Conservation (phyloP, 2,888 invertebrate genomes). For the Acleris emargana region DNA sequence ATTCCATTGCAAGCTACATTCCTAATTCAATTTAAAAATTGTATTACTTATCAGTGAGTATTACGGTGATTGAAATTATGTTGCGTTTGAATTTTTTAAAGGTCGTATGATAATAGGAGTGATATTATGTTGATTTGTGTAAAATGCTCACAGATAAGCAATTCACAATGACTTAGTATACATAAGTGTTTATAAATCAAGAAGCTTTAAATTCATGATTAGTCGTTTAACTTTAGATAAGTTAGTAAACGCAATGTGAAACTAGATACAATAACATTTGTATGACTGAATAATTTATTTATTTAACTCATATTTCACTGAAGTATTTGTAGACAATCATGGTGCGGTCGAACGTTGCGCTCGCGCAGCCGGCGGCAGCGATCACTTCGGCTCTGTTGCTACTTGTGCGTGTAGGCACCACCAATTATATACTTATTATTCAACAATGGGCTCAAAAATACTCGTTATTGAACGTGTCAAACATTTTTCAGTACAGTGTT, state of each 20-base stretch:
- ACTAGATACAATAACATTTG: constrained; percentile 27
- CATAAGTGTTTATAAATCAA: constrained; percentile 67
- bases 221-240: constrained; percentile 52
- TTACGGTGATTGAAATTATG: neutral
- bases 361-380: neutral
- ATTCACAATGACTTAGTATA: constrained; percentile 35
- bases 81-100: neutral
- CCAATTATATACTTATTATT: too few relatives aligned
- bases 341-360: constrained; percentile 13
- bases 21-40: constrained; percentile 19
- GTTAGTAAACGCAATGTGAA: constrained; percentile 37
- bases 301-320: constrained; percentile 30
- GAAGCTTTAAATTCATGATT: constrained; percentile 75
- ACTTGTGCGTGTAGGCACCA: neutral
- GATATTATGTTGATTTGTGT: neutral
- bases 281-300: constrained; percentile 40
- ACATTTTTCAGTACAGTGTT: too few relatives aligned
- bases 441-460: neutral
- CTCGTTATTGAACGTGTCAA: neutral
- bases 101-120: neutral
- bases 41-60: constrained; percentile 13
- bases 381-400: constrained; percentile 4
- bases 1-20: constrained; percentile 51
- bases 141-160: constrained; percentile 15
- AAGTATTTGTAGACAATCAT: constrained; percentile 22